A percentile compares a stretch with the other conserved stretches of the same genome.
phyloP scores from a whole-genome alignment of 2,888 invertebrate species.

The Calameuta idolon region DNA sequence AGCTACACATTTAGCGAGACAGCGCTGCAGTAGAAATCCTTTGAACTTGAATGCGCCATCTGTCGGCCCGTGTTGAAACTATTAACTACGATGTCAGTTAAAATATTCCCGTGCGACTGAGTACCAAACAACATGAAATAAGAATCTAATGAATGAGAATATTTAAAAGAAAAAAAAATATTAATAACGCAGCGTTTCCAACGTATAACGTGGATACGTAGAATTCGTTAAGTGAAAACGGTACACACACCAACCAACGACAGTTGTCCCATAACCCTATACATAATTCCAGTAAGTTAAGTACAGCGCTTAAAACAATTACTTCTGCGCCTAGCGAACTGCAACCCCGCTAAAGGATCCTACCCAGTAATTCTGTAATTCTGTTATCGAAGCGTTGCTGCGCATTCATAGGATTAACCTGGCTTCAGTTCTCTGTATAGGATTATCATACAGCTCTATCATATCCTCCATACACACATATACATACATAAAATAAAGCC shows the following conservation, averaged over 20 bases:
- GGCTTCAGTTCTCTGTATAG: conserved; percentile 36
- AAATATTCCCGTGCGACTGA: too few relatives aligned
- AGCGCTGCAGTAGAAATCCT: not conserved
- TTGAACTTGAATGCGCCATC: not conserved
- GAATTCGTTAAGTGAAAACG: not conserved
- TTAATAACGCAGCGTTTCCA: not conserved
- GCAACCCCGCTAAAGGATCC: conserved; percentile 39
- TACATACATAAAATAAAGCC: not conserved
- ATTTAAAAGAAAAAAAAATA: not conserved
- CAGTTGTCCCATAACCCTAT: not conserved
- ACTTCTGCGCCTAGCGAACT: conserved; percentile 31
- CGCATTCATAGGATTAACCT: conserved; percentile 43
- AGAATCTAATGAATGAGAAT: not conserved
- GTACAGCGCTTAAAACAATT: conserved; percentile 48
- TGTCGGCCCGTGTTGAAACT: not conserved
- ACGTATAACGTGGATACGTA: not conserved
- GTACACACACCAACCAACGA: not conserved
- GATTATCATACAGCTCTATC: not conserved
- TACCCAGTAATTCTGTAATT: conserved; percentile 41
- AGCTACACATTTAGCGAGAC: not conserved
- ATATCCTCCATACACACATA: not conserved
- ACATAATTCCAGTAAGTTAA: conserved; percentile 46
- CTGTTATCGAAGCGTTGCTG: conserved; percentile 51
- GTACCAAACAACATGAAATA: not conserved
- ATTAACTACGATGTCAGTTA: not conserved